Base-by-base conservation (phyloP, 2,888 invertebrate species). In the Drosophila melanocephala region DNA sequence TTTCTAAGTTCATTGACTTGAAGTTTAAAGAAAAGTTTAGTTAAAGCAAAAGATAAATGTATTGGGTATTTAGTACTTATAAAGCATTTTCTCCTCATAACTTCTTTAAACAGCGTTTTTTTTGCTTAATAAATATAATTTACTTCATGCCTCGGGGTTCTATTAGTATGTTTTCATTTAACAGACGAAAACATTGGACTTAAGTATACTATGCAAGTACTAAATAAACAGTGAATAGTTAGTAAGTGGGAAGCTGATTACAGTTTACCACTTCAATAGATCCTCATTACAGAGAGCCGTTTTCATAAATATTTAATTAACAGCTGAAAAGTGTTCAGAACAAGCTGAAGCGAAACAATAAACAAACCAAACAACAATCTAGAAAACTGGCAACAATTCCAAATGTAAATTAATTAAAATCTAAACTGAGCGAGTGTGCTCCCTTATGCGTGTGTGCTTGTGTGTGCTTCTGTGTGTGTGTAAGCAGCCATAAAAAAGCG, bases 341-440 rank as follows among this genome's bases (percentile, higher is more conserved):
- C 35, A 73, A 72, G 69, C 37, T 19, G 26, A 69, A 57, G 63
- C 63, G 39, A 53, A 68, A 72, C 55, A 84, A 75, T 71, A 72
- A n/a, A 57, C 37, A 57, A 57, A 68, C 72, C 70, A 42, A 62
- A 69, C 61, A 70, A 58, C 28, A 42, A 57, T 53, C 44, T 56
- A 77, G 52, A 66, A 47, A 66, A 61, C 63, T 63, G 65, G 51
- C 75, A 71, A 73, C 72, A 68, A 59, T 75, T 75, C 61, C 53
- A 61, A 72, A 79, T 81, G 76, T 56, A 85, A 87, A 85, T 84
- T 84, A 85, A 85, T 84, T 84, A 56, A 72, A 85, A 82, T 70
- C 69, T 64, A 52, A 50, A 57, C n/a, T 16, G 16, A 39, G 58
- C n/a, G 30, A 32, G 42, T 56, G 35, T 56, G 47, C 22, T 22